These are phyloP conservation scores for Subacronicta megacephala DNA, from an alignment of 2,888 invertebrate genomes.

Conservation along the genomic window DNA sequence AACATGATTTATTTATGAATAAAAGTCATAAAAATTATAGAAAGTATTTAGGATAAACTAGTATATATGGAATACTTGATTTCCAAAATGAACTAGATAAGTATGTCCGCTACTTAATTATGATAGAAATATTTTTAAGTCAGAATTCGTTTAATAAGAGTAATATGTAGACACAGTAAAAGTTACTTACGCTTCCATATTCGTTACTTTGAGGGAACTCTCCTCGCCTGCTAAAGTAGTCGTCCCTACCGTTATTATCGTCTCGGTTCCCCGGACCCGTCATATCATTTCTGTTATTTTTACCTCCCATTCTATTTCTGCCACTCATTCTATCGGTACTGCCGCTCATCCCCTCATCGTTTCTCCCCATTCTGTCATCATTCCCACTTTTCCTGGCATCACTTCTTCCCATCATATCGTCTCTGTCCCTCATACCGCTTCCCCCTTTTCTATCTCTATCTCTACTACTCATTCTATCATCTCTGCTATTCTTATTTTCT, in stretches of 20 bases:
- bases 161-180: too few relatives aligned
- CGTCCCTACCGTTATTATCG: constrained; percentile 53
- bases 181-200: constrained; percentile 72
- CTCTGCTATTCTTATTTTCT: constrained; percentile 56
- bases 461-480: constrained; percentile 58
- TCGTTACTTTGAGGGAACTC: constrained; percentile 69
- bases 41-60: too few relatives aligned
- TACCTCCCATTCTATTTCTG: constrained; percentile 25
- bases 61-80: too few relatives aligned
- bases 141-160: too few relatives aligned
- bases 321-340: constrained; percentile 49
- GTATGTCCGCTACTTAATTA: too few relatives aligned
- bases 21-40: too few relatives aligned
- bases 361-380: constrained; percentile 50
- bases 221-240: constrained; percentile 62
- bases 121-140: too few relatives aligned
- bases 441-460: constrained; percentile 44
- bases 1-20: not conserved
- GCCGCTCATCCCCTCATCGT: constrained; percentile 44
- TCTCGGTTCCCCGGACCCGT: constrained; percentile 35
- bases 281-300: constrained; percentile 47
- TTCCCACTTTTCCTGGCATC: constrained; percentile 49
- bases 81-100: too few relatives aligned
- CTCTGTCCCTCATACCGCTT: constrained; percentile 47
- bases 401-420: constrained; percentile 58